Percentiles rank a stretch among this genome's conserved stretches.
Evolutionary conservation across 2,113 vertebrate species (phyloP).

Genomic region (Urocolius indicus): DNA sequence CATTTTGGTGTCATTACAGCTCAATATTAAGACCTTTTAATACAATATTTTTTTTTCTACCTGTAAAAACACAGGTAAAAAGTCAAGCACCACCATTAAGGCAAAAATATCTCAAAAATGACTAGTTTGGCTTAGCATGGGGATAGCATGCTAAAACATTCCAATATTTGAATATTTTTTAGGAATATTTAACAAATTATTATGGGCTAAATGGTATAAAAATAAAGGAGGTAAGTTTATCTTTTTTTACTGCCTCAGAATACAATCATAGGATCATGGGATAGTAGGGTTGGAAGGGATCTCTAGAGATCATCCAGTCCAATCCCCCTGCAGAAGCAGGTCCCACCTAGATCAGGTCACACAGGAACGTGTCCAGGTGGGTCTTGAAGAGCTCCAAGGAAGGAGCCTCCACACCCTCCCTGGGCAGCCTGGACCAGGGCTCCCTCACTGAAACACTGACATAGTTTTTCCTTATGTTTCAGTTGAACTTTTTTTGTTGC

Average conservation of each 20-base stretch:
- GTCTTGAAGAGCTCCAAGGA: no score
- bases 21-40: background rate
- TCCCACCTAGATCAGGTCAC: no score
- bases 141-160: background rate
- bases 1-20: background rate
- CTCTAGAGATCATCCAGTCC: no score
- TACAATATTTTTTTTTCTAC: background rate
- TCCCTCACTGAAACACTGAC: no score
- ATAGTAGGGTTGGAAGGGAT: no score
- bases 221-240: background rate
- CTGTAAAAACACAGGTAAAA: fast-evolving
- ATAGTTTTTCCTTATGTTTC: no score
- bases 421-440: no score
- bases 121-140: background rate
- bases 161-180: background rate
- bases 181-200: background rate
- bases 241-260: background rate
- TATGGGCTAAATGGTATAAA: background rate
- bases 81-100: background rate
- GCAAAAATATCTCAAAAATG: background rate
- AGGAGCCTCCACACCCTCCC: no score
- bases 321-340: no score
- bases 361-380: no score
- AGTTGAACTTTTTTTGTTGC: no score
- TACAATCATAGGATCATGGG: no score